Evolutionary conservation across 2,797 vertebrate species (phyloP).

Genomic region (Sorex maritimensis): DNA sequence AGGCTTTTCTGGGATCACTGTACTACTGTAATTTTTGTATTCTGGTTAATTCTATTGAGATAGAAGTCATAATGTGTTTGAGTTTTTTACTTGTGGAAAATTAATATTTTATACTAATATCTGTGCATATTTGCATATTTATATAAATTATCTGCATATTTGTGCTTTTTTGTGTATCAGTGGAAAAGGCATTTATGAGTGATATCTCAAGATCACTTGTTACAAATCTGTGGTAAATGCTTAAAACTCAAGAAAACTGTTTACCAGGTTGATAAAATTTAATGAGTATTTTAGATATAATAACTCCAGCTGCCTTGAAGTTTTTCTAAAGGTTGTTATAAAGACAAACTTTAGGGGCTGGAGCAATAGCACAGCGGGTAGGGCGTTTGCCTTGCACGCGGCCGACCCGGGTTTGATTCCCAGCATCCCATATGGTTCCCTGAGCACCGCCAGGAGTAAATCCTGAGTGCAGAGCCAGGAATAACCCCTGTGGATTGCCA

Average conservation of each 20-base stretch:
- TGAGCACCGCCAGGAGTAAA: too few relatives aligned
- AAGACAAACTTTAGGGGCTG: too few relatives aligned
- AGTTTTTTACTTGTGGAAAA: constrained; percentile 61
- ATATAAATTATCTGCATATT: background rate
- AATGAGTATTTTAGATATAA: constrained; percentile 16
- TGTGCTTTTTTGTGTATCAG: background rate
- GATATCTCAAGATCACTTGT: background rate
- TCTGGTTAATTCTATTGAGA: constrained; percentile 12
- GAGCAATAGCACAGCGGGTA: too few relatives aligned
- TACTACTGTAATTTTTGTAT: background rate
- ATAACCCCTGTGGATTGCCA: too few relatives aligned
- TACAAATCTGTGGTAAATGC: constrained; percentile 54
- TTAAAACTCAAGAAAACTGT: constrained; percentile 55
- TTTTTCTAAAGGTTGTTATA: background rate
- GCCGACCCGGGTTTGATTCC: too few relatives aligned
- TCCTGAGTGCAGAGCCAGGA: too few relatives aligned
- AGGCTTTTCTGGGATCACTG: constrained; percentile 41
- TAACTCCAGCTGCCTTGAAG: background rate
- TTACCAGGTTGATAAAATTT: constrained; percentile 53
- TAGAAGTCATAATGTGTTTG: constrained; percentile 24
- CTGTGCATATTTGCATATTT: constrained; percentile 21
- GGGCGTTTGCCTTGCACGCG: too few relatives aligned
- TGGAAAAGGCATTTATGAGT: constrained; percentile 43
- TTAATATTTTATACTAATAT: constrained; percentile 23
- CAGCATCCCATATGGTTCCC: too few relatives aligned